Conservation (phyloP, 1,140 invertebrate genomes). For the Scylla paramamosain region DNA sequence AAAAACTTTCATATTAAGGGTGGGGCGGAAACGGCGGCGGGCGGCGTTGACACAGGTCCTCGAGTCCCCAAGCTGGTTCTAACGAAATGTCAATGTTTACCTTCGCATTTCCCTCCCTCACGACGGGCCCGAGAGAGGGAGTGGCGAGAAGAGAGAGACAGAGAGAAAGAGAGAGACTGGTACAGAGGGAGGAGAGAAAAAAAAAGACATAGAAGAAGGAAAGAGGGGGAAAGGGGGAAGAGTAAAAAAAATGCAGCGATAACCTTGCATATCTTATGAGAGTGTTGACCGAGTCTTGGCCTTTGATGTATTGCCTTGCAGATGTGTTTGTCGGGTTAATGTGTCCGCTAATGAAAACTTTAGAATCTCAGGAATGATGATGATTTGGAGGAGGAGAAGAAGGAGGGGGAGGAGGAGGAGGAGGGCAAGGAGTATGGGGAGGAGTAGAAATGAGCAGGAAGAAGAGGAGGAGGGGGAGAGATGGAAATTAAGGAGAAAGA, state of each 20-base stretch:
- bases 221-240: neutral
- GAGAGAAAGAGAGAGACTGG: no score
- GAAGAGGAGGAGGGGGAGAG: neutral
- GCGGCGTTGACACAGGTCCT: neutral
- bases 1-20: conserved; percentile 22
- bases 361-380: neutral
- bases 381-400: neutral
- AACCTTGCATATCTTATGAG: conserved; percentile 37
- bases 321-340: conserved; percentile 53
- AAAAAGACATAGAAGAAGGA: no score
- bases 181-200: no score
- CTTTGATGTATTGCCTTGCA: conserved; percentile 47
- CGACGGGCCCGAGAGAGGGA: neutral
- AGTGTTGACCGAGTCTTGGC: conserved; percentile 39
- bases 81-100: conserved; percentile 63
- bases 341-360: conserved; percentile 60
- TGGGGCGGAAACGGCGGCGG: neutral
- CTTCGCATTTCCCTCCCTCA: neutral
- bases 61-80: neutral
- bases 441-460: neutral
- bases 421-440: neutral
- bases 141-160: neutral
- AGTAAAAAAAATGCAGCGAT: neutral
- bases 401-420: neutral
- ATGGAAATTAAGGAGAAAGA: neutral